These are phyloP conservation scores for Lamprologus callipterus DNA, from an alignment of 2,113 vertebrate genomes.

Conservation along the genomic window DNA sequence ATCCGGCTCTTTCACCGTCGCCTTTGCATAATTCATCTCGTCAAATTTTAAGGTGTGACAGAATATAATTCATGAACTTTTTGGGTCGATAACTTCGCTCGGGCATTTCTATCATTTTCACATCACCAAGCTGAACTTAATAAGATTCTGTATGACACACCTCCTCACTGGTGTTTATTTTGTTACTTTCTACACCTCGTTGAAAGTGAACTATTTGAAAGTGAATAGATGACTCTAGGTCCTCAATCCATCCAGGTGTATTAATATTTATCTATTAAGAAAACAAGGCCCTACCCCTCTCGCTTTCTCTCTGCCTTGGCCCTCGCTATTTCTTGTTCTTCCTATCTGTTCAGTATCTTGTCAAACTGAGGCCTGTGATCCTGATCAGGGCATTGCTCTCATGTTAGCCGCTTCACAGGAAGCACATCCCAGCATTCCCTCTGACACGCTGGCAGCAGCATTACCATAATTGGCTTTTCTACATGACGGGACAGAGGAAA, in stretches of 20 bases:
- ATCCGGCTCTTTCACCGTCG: constrained; percentile 46
- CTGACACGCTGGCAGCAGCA: constrained; percentile 93
- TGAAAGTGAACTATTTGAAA: background rate
- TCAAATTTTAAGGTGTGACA: constrained; percentile 43
- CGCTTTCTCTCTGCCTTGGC: background rate
- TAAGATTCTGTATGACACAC: background rate
- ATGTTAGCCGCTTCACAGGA: constrained; percentile 69
- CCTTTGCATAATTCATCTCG: constrained; percentile 64
- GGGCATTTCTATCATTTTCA: constrained; percentile 12
- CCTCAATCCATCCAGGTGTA: background rate
- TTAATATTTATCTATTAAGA: constrained; percentile 29
- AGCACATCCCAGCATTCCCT: constrained; percentile 84
- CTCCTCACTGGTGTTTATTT: background rate
- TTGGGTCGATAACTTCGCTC: constrained; percentile 5
- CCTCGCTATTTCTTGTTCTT: background rate
- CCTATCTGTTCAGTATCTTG: constrained; percentile 52
- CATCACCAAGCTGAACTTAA: background rate
- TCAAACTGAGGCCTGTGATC: constrained; percentile 59
- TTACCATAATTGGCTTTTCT: constrained; percentile 99
- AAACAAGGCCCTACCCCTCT: constrained; percentile 32
- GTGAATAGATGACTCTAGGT: background rate
- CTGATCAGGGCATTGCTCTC: constrained; percentile 69
- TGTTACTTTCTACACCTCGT: background rate
- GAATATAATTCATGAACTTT: constrained; percentile 50
- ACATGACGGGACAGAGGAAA: constrained; percentile 99